Conservation (phyloP, 2,113 vertebrate genomes). For the Paramisgurnus dabryanus region DNA sequence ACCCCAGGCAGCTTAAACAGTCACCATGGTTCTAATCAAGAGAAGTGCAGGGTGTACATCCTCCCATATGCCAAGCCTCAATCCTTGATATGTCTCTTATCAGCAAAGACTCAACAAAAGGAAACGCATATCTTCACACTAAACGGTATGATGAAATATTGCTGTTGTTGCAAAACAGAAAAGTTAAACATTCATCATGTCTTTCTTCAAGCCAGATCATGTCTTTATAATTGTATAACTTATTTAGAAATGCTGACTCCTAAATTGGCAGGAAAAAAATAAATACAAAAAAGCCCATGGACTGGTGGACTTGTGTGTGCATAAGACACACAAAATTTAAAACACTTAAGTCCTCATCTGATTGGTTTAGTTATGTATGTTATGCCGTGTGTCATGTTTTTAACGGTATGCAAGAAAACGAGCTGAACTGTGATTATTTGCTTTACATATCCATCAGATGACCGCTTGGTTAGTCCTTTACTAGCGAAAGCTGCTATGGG, state of each 20-base stretch:
- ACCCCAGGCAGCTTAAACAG: neutral
- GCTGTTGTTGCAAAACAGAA: neutral
- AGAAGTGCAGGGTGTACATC: slow-evolving; percentile 8
- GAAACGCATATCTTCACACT: slow-evolving; percentile 9
- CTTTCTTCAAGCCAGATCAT: slow-evolving; percentile 1
- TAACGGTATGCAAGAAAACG: no score
- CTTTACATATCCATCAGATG: no score
- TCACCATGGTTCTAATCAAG: slow-evolving; percentile 1
- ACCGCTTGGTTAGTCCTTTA: no score
- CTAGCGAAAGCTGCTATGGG: no score
- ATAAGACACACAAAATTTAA: no score
- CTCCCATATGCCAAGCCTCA: neutral
- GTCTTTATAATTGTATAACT: neutral
- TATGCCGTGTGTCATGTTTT: no score
- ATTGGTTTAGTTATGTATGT: no score
- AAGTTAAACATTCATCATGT: neutral
- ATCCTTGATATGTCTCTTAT: slow-evolving; percentile 36
- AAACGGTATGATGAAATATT: neutral
- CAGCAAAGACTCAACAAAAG: slow-evolving; percentile 14
- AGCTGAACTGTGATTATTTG: no score
- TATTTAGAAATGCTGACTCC: neutral
- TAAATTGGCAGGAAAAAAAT: neutral
- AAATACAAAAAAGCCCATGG: no score
- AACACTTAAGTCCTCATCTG: no score
- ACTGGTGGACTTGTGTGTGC: no score